Percentiles rank a stretch among this genome's conserved stretches.
Evolutionary conservation across 2,113 vertebrate genomes (phyloP).

Genomic region (Prunella fulvescens): DNA sequence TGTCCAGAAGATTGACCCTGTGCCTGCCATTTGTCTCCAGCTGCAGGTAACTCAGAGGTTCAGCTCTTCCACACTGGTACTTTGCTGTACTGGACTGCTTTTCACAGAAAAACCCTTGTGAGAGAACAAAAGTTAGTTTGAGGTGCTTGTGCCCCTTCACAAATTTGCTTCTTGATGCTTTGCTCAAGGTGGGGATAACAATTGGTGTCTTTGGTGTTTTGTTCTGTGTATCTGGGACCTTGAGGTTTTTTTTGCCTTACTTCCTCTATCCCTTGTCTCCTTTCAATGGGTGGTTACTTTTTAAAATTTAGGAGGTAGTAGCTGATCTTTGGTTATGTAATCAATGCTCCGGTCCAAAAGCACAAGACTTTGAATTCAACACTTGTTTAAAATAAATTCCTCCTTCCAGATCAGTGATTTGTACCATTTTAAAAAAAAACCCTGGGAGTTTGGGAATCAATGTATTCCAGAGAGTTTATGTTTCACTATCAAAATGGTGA

Average conservation of each 20-base stretch:
- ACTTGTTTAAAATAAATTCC: neutral
- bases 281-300: neutral
- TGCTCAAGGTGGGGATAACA: neutral
- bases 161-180: neutral
- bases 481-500: neutral
- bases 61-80: neutral
- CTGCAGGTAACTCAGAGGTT: neutral
- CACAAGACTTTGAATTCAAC: neutral
- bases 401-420: neutral
- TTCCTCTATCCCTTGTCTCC: neutral
- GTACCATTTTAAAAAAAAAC: neutral
- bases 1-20: neutral
- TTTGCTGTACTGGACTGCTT: neutral
- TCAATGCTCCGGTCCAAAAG: neutral
- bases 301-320: neutral
- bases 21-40: neutral
- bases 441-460: neutral
- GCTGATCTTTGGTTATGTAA: neutral
- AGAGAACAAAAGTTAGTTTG: neutral
- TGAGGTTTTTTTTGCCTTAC: neutral
- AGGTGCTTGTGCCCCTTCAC: neutral
- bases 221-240: neutral
- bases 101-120: neutral
- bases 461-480: neutral
- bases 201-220: fast-evolving